These are phyloP conservation scores for Formica selysi DNA, from an alignment of 1,140 invertebrate genomes.

Conservation along the genomic window DNA sequence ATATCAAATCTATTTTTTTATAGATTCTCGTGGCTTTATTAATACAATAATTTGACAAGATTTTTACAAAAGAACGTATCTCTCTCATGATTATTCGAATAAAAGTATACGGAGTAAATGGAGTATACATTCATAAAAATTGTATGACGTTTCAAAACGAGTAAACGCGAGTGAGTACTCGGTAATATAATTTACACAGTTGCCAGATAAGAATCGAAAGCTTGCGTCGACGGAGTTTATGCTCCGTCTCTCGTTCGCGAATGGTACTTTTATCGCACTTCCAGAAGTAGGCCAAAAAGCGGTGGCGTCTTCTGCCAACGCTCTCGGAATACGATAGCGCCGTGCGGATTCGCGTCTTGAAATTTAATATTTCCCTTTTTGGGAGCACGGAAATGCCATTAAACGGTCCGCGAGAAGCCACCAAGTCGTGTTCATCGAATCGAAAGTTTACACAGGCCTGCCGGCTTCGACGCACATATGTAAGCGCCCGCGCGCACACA, in stretches of 20 bases:
- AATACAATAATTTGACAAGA: neutral
- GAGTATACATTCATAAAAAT: neutral
- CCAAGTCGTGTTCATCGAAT: conserved; percentile 67
- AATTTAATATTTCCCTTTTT: conserved; percentile 75
- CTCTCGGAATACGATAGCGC: conserved; percentile 63
- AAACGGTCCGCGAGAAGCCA: conserved; percentile 72
- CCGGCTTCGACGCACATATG: conserved; percentile 25
- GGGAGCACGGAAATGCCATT: conserved; percentile 74
- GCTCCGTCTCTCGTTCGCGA: neutral
- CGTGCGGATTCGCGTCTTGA: conserved; percentile 34
- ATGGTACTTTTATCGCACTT: conserved; percentile 56
- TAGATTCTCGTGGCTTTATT: neutral
- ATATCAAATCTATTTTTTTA: neutral
- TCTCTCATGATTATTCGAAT: neutral
- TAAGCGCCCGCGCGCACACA: conserved; percentile 29
- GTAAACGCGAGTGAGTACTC: neutral
- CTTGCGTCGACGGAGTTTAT: neutral
- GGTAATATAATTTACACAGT: neutral
- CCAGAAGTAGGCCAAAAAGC: conserved; percentile 63
- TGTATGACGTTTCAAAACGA: neutral
- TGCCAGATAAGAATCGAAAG: conserved; percentile 13
- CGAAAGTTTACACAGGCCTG: conserved; percentile 64
- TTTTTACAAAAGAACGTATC: neutral
- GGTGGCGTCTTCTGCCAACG: neutral
- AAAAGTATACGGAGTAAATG: neutral